Base-by-base conservation (phyloP, 2,113 vertebrate genomes). In the Motacilla tschutschensis region DNA sequence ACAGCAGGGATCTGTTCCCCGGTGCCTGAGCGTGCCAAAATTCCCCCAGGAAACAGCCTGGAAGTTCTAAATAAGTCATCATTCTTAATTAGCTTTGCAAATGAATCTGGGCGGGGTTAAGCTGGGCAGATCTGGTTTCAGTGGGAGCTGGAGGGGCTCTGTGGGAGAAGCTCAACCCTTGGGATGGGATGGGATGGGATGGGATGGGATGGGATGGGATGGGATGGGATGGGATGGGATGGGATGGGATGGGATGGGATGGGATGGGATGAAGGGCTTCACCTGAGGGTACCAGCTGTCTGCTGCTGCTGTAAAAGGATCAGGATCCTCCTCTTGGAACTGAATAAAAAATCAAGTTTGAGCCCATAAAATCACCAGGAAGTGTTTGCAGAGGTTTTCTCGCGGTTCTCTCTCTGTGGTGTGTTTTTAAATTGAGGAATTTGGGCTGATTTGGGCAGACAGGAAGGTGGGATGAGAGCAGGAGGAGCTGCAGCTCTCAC, bases 71-170 rank as follows among this genome's bases (percentile, higher is more conserved):
- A 31, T 14, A 36, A 83, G 9, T 24, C 64, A 41, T 71, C 22
- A 25, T 3, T 16, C 15, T 26, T 41, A 58, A 83, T 73, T 54
- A 84, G 36, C 20, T 2, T 2, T 35, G 47, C 12, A 69, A 12
- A 31, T 57, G 3, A 4, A 8, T 31, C 46, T 6, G 11, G 1
- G 55, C 47, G 18, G 46, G 67, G 59, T 25, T 33, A 9, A 64
- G 3, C 31, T 22, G 54, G 36, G 28, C 21, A 29, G 35, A 8
- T 4, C 54, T 18, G 51, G 33, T 17, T 62, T 17, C 70, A 33
- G 14, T 0, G 3, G 43, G 41, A 5, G 38, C 38, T 41, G 28
- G 28, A 65, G 12, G 1, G 3, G 25, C 15, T 71, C 8, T 0
- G 0, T 21, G 50, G 63, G 63, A 76, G n/a, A 53, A 58, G 5